Evolutionary conservation across 2,888 invertebrate genomes (phyloP), one percentile per base, ranked within the genome.

Genomic region (Esperia sulphurella): DNA sequence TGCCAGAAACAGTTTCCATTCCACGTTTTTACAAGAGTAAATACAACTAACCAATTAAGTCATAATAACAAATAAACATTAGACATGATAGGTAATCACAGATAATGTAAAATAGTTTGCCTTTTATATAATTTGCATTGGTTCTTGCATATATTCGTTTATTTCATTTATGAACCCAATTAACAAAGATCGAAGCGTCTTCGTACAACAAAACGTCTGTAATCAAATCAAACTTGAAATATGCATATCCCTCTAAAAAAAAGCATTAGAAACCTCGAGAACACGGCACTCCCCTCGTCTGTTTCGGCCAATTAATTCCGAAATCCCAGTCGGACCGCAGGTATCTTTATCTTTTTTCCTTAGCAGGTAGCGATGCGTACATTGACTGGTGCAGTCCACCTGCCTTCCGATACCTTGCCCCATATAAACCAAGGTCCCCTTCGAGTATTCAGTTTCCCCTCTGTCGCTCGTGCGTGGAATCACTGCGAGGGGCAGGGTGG

Each of bases 331-430:
- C 75, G 77, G 71, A 71, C 71, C 69, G 72, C 83, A 83, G 86
- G 84, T 85, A 81, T 67, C 66, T 72, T 74, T 68, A 63, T 64
- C 39, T 44, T 41, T 41, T 49, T 45, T 38, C 33, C 67, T 29
- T 29, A 78, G 87, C 87, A 88, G 88, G 87, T 87, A 69, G 66
- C 73, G 74, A 69, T 70, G 75, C 69, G 68, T 71, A 62, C 65
- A 21, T 21, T 60, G 53, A 45, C 46, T 43, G 54, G 50, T 54
- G 61, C 55, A 56, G 67, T 70, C 74, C 86, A 86, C 83, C 84
- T 86, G 86, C 74, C 70, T 35, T 35, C 35, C 58, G 56, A 13
- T 57, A 46, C 49, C 59, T 61, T 59, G 58, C 53, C 57, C 63
- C 55, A 61, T 57, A 55, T 35, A n/a, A 35, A 35, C 9, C 35